These are phyloP conservation scores for Malurus elegans DNA, from an alignment of 2,113 vertebrate genomes.

Conservation along the genomic window DNA sequence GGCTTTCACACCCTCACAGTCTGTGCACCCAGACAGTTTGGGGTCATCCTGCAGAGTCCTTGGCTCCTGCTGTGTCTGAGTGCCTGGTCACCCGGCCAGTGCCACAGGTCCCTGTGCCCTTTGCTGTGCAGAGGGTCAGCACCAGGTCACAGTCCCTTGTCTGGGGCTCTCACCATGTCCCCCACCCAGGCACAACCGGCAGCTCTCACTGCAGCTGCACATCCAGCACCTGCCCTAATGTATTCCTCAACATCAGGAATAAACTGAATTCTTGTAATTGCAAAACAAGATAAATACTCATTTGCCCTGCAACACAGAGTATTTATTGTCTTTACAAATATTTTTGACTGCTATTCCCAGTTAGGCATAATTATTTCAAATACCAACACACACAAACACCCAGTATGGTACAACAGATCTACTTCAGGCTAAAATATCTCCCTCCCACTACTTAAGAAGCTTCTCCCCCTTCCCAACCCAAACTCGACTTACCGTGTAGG, in stretches of 20 bases:
- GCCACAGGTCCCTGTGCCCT: neutral
- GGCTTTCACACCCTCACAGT: neutral
- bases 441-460: neutral
- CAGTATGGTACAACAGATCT: neutral
- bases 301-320: neutral
- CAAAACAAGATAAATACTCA: neutral
- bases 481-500: conserved; percentile 83
- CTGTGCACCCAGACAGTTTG: neutral
- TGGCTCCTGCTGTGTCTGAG: neutral
- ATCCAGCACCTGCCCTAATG: neutral
- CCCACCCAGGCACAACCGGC: neutral
- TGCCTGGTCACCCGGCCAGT: fast-evolving
- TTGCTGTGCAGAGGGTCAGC: neutral
- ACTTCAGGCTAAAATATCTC: neutral
- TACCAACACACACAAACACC: neutral
- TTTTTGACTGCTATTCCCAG: neutral
- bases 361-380: neutral
- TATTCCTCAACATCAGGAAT: neutral
- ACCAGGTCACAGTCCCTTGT: neutral
- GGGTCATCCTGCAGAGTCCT: no score
- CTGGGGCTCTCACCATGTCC: neutral
- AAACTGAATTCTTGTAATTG: neutral
- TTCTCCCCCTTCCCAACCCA: neutral
- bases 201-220: neutral
- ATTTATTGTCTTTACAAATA: neutral